These are phyloP conservation scores for Parapsyche elsis DNA, from an alignment of 1,140 invertebrate genomes.

Conservation along the genomic window DNA sequence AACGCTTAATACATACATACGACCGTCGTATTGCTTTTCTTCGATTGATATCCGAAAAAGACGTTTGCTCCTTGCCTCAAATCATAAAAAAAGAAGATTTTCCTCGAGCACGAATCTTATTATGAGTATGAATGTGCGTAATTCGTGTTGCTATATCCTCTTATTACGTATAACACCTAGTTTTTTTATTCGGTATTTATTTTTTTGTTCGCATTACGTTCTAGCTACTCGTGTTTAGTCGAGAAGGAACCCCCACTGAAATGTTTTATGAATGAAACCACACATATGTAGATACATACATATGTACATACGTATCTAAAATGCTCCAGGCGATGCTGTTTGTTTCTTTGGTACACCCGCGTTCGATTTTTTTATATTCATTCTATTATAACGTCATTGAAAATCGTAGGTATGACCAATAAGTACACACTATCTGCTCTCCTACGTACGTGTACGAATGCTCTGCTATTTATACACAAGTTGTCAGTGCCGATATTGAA, in stretches of 20 bases:
- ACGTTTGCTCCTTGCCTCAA: neutral
- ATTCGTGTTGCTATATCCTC: conserved; percentile 7
- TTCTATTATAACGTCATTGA: conserved; percentile 27
- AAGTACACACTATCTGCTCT: too few species aligned
- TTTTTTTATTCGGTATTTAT: neutral
- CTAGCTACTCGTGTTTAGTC: conserved; percentile 8
- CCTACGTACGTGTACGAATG: neutral
- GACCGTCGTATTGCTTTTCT: neutral
- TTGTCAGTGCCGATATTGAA: neutral
- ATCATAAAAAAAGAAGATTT: neutral
- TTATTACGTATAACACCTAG: neutral
- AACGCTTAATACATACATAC: too few species aligned
- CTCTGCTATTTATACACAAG: neutral
- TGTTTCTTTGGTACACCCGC: neutral
- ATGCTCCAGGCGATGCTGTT: neutral
- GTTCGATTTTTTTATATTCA: conserved; percentile 3
- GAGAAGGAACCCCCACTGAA: neutral
- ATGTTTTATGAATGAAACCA: conserved; percentile 25
- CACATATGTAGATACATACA: neutral
- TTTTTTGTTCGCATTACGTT: neutral
- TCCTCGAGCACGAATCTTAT: conserved; percentile 10
- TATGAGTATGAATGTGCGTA: conserved; percentile 26
- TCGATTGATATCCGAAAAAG: conserved; percentile 13
- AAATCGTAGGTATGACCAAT: conserved; percentile 10
- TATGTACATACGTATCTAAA: neutral